A percentile compares a stretch with the other conserved stretches of the same genome.
phyloP scores from a whole-genome alignment of 2,888 invertebrate genomes.

The Lydus trimaculatus region DNA sequence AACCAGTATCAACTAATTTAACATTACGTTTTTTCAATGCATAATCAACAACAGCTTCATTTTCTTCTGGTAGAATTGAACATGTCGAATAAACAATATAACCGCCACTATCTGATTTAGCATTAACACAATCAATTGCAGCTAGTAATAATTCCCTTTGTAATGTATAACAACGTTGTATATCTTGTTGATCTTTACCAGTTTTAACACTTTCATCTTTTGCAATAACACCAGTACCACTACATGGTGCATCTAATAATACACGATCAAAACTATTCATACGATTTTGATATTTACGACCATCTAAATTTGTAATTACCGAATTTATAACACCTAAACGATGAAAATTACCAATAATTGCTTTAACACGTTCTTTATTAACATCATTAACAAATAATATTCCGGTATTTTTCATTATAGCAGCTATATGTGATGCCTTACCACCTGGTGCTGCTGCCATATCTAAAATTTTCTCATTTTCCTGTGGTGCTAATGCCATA shows the following conservation, averaged over 20 bases:
- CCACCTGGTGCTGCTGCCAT: slow-evolving; percentile 99
- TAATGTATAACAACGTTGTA: slow-evolving; percentile 89
- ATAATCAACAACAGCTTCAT: slow-evolving; percentile 97
- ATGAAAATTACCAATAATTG: slow-evolving; percentile 96
- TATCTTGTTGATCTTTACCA: slow-evolving; percentile 86
- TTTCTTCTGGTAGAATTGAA: slow-evolving; percentile 97
- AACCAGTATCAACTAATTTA: slow-evolving; percentile 89
- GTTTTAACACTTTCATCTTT: slow-evolving; percentile 98
- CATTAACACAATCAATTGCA: slow-evolving; percentile 96
- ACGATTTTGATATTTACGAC: slow-evolving; percentile 78
- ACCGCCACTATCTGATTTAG: slow-evolving; percentile 91
- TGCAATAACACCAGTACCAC: slow-evolving; percentile 96
- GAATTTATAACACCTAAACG: slow-evolving; percentile 95
- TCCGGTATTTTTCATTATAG: slow-evolving; percentile 98
- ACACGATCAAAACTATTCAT: slow-evolving; percentile 95
- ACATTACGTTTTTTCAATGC: slow-evolving; percentile 93
- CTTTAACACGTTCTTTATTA: slow-evolving; percentile 87
- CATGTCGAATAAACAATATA: slow-evolving; percentile 99
- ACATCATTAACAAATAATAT: slow-evolving; percentile 95
- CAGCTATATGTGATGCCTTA: slow-evolving; percentile 97
- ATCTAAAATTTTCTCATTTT: slow-evolving; percentile 92
- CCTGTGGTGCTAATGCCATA: slow-evolving; percentile 97
- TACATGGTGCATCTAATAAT: slow-evolving; percentile 96
- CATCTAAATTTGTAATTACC: slow-evolving; percentile 89
- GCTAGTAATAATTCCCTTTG: slow-evolving; percentile 92